Percentiles rank a stretch among this genome's conserved stretches.
These are phyloP conservation scores for Lutjanus erythropterus DNA, from an alignment of 2,113 vertebrate genomes.

Conservation along the genomic window DNA sequence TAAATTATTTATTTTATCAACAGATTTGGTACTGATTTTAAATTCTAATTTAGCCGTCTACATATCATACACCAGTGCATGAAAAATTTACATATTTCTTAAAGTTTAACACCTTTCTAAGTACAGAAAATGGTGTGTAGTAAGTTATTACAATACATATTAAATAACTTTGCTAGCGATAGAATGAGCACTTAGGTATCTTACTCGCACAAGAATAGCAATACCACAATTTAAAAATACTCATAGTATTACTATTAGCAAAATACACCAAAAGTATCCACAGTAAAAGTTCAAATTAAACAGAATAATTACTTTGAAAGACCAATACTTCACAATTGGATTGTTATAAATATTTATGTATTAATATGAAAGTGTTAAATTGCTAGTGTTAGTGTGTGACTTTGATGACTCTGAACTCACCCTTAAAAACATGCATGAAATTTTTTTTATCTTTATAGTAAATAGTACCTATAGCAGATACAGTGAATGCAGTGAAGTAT, in stretches of 20 bases:
- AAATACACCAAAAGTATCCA: background rate
- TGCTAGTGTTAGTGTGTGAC: too few relatives aligned
- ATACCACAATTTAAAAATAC: background rate
- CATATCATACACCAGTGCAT: too few relatives aligned
- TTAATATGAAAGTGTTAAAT: background rate
- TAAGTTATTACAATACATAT: background rate
- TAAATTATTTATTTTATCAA: conserved; percentile 14
- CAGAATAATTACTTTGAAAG: background rate
- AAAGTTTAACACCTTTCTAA: background rate
- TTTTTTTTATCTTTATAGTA: conserved; percentile 1
- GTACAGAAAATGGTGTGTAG: background rate
- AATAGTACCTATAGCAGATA: background rate
- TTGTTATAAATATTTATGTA: background rate
- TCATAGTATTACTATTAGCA: too few relatives aligned
- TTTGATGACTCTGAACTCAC: too few relatives aligned
- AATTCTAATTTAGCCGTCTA: background rate
- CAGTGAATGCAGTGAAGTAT: background rate
- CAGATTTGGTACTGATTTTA: background rate
- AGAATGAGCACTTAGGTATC: background rate
- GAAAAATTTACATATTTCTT: background rate
- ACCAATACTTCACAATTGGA: too few relatives aligned
- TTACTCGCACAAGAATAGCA: background rate
- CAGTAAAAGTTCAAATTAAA: background rate
- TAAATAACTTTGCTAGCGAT: background rate
- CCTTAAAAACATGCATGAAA: too few relatives aligned